Base-by-base conservation (phyloP, 1,140 invertebrate genomes). In the Heterodera schachtii region DNA sequence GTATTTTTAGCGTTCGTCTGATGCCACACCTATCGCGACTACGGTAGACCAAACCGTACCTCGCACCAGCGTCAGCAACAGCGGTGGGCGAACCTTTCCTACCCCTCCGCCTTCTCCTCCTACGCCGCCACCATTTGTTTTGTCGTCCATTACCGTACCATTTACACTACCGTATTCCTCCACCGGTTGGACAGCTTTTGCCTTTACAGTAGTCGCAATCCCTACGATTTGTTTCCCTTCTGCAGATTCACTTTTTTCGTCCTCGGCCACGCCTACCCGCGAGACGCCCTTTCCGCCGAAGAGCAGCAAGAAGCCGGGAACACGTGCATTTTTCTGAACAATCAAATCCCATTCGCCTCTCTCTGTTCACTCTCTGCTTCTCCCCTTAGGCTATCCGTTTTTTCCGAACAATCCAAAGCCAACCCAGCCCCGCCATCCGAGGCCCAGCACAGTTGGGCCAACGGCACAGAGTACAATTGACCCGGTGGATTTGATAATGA, bases 401-500 rank as follows among this genome's bases (percentile, higher is more conserved):
- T 5, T 71, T 4, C 31, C 69, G 41, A 71, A 71, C 69, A 21
- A 11, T 11, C 69, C 69, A 11, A 71, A 41, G 11, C 69, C 69
- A n/a, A 7, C 69, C 3, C 21, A 11, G 57, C 57, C 57, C 11
- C 11, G 57, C 19, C 16, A 64, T 64, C 57, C 57, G 57, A 64
- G 19, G 6, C 11, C 41, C 69, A 19, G 69, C 69, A 43, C 41
- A 46, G 43, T 16, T 11, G 44, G 43, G n/a, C 31, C 69, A 46
- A 11, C 69, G 11, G 31, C 69, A 41, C 44, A 43, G 11, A 11
- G 8, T 6, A 71, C 69, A 11, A 11, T n/a, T 41, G 44, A 71
- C 69, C 69, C 69, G 69, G 3, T 71, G 41, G 69, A 71, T 19
- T 71, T 71, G 41, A 71, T 71, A 11, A 71, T 71, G 69, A 71